Base-by-base conservation (phyloP, 2,113 vertebrate species). In the Cyprinodon brontotheroides region DNA sequence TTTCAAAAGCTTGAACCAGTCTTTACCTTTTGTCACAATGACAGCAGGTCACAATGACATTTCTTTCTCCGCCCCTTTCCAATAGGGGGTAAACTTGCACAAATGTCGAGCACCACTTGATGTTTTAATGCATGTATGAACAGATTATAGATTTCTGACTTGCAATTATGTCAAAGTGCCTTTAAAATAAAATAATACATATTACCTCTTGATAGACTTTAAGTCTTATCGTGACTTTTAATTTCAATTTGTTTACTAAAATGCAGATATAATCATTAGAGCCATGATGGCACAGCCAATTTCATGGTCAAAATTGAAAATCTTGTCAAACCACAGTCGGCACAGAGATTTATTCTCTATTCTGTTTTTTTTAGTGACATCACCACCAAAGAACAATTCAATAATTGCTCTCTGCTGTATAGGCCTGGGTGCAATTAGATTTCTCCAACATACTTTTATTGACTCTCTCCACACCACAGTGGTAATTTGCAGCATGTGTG, bases 221-320 rank as follows among this genome's bases (percentile, higher is more conserved):
- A 77, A 82, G 72, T 75, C 74, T 84, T 87, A 83, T 79, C 84
- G 78, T 68, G 79, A 0, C 66, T 80, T 87, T 76, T 90, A 86
- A 95, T 96, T 96, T 95, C 91, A 93, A 94, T 94, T 91, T 92
- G 94, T 95, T 95, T 93, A 95, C 96, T 95, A 93, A 63, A 74
- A 64, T 87, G 91, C 83, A 68, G 74, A 65, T 81, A 67, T 93
- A 91, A 93, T 94, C 84, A 89, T 91, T 89, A 83, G 88, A 90
- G 91, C 90, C 92, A 92, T 90, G 92, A 93, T 93, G 91, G 41
- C 37, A 29, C 13, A 36, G 0, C 47, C 39, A 11, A 70, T 70
- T 65, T 70, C 47, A 70, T 59, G 15, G 38, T 60, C 64, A 89
- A 84, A 88, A 87, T 86, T 83, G 74, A 91, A 92, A 74, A 83